A percentile compares a stretch with the other conserved stretches of the same genome.
phyloP scores from a whole-genome alignment of 2,113 vertebrate species.

The Rafetus swinhoei region DNA sequence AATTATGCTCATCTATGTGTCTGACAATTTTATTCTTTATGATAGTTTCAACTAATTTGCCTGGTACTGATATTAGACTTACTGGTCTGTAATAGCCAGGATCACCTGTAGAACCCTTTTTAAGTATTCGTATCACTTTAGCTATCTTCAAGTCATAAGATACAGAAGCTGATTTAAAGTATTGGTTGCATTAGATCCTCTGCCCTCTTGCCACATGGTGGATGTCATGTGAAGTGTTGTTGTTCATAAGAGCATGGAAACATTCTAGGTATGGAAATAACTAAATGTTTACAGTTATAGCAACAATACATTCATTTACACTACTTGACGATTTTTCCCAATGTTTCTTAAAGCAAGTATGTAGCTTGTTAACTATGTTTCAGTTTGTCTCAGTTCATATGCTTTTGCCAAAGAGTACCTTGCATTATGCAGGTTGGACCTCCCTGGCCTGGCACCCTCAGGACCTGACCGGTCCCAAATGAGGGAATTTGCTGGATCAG shows the following conservation, averaged over 20 bases:
- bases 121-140: too few species aligned
- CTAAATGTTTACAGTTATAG: background rate
- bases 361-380: background rate
- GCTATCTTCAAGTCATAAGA: too few species aligned
- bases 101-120: too few species aligned
- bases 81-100: too few species aligned
- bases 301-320: background rate
- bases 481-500: too few species aligned
- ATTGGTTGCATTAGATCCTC: constrained; percentile 18
- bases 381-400: background rate
- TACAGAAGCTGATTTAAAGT: too few species aligned
- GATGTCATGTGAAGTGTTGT: background rate
- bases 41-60: too few species aligned
- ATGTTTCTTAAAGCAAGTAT: background rate
- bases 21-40: too few species aligned
- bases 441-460: too few species aligned
- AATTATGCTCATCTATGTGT: too few species aligned
- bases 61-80: too few species aligned
- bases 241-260: background rate
- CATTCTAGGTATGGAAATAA: background rate
- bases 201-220: constrained; percentile 34
- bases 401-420: background rate
- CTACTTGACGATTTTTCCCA: background rate
- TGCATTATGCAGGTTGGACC: background rate
- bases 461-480: too few species aligned